Conservation (phyloP, 2,113 vertebrate species). For the Serranochromis macrocephalus region DNA sequence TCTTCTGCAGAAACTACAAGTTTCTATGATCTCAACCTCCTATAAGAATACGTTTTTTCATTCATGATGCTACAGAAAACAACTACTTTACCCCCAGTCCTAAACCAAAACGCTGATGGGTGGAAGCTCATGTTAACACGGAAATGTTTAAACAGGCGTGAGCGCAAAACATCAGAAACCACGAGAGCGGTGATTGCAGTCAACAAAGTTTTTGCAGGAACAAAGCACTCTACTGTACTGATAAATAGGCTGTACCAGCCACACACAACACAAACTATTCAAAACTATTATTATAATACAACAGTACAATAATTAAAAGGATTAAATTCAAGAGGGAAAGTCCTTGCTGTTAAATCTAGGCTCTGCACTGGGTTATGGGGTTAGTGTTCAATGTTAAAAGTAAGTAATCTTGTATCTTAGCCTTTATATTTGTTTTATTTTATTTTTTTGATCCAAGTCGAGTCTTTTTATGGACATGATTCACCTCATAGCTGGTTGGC, state of each 20-base stretch:
- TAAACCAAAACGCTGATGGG: neutral
- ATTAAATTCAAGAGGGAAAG: neutral
- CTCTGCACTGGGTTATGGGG: neutral
- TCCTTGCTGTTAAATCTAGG: neutral
- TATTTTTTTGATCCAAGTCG: accelerated
- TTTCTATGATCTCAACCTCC: accelerated
- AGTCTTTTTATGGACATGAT: neutral
- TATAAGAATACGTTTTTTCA: accelerated
- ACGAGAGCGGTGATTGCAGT: neutral
- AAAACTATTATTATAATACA: neutral
- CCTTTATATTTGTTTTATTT: neutral
- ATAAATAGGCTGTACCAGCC: neutral
- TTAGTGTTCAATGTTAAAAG: neutral
- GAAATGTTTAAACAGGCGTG: neutral
- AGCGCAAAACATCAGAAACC: neutral
- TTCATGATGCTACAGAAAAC: neutral
- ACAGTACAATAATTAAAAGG: accelerated
- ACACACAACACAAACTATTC: neutral
- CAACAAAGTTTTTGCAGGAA: neutral
- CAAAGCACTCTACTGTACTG: neutral
- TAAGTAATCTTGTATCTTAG: neutral
- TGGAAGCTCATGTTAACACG: neutral
- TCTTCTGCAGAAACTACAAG: neutral
- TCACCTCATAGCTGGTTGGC: neutral
- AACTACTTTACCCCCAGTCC: neutral